Conservation (phyloP, 1,140 invertebrate genomes). For the Drosophila sp. region DNA sequence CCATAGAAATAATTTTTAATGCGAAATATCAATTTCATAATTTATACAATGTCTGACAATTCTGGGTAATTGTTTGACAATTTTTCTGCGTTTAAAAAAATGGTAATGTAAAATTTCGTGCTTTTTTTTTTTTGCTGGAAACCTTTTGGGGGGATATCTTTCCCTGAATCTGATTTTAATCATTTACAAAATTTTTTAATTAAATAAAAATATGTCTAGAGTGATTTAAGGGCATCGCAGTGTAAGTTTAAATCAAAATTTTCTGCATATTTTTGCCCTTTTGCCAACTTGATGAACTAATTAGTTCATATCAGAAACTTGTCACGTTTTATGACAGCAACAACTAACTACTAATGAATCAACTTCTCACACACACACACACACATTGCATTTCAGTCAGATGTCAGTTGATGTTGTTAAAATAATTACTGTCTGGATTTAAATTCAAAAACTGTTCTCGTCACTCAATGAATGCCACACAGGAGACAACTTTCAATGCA, state of each 20-base stretch:
- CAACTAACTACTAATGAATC: conserved; percentile 9
- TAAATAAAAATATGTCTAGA: too few species aligned
- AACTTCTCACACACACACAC: conserved; percentile 8
- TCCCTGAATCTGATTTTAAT: too few species aligned
- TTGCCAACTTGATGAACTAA: neutral
- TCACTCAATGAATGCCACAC: conserved; percentile 46
- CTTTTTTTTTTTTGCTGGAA: too few species aligned
- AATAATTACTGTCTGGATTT: conserved; percentile 53
- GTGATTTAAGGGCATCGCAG: too few species aligned
- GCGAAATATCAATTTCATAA: too few species aligned
- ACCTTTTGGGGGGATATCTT: too few species aligned
- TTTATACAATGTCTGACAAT: too few species aligned
- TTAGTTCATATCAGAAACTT: conserved; percentile 2
- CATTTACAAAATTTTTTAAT: too few species aligned
- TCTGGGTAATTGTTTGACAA: too few species aligned
- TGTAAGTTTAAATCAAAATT: neutral
- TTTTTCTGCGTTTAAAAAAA: too few species aligned
- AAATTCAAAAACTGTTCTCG: conserved; percentile 29
- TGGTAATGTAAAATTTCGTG: too few species aligned
- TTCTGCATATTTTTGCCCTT: neutral
- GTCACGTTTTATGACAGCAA: conserved; percentile 1
- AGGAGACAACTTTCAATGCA: conserved; percentile 5
- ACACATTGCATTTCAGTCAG: neutral
- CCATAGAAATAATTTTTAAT: too few species aligned
- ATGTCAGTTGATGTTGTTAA: conserved; percentile 37